Percentiles rank a stretch among this genome's conserved stretches.
Conservation (phyloP, 2,888 invertebrate species). For the Megastigmus dorsalis region DNA sequence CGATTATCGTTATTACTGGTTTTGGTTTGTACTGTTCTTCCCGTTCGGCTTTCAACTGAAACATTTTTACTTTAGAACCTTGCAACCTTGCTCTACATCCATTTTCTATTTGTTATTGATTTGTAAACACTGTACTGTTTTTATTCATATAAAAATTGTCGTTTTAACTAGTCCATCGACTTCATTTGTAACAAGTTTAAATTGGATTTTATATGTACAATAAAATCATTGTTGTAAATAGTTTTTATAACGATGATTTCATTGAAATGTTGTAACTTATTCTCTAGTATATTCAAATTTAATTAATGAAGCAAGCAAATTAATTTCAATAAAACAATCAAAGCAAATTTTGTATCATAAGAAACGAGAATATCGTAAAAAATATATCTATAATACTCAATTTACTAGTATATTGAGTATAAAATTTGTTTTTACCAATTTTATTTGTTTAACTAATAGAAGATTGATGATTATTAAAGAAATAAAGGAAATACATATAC, state of each 20-base stretch:
- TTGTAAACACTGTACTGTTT: no score
- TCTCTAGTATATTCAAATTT: conserved; percentile 7
- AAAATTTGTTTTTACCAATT: no score
- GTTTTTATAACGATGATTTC: neutral
- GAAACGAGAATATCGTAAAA: conserved; percentile 6
- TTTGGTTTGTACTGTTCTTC: conserved; percentile 91
- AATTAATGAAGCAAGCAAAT: no score
- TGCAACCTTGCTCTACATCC: no score
- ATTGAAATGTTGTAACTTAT: neutral
- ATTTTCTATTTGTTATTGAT: no score
- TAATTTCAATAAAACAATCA: conserved; percentile 13
- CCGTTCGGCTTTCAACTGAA: conserved; percentile 81
- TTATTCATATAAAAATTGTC: no score
- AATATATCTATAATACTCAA: no score
- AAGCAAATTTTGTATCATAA: neutral
- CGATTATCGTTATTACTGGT: conserved; percentile 80
- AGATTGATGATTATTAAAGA: no score
- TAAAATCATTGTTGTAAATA: neutral
- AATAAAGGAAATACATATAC: no score
- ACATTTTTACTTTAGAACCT: no score
- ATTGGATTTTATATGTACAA: neutral
- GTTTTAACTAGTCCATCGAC: neutral
- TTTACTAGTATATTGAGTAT: no score
- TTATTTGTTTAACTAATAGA: no score
- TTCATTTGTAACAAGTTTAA: neutral